A percentile compares a stretch with the other conserved stretches of the same genome.
Conservation (phyloP, 2,888 invertebrate genomes). For the Tachina lurida region DNA sequence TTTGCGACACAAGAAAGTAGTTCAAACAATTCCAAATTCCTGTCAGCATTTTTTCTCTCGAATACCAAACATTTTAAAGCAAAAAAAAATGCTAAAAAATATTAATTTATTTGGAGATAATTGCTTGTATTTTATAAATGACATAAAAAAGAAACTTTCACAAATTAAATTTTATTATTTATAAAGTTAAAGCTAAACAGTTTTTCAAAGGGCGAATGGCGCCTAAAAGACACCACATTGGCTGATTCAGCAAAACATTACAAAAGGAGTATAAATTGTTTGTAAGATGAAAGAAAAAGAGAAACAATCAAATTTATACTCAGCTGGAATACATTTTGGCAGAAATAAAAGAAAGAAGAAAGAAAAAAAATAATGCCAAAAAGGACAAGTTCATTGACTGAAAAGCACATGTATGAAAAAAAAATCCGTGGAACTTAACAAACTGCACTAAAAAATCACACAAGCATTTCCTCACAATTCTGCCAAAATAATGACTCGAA, state of each 20-base stretch:
- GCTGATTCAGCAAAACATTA: constrained; percentile 62
- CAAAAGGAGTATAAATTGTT: constrained; percentile 37
- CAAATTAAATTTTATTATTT: constrained; percentile 48
- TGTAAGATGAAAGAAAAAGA: constrained; percentile 1
- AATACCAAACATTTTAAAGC: not conserved
- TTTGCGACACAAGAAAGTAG: not conserved
- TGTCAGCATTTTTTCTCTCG: not conserved
- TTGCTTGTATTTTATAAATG: not conserved
- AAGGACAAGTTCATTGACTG: constrained; percentile 62
- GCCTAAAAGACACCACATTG: constrained; percentile 63
- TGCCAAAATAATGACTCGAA: not conserved
- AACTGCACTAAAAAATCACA: constrained; percentile 5
- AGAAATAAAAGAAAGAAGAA: not conserved
- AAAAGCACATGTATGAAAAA: constrained; percentile 23
- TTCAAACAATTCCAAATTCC: not conserved
- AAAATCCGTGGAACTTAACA: constrained; percentile 2
- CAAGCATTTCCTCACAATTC: constrained; percentile 16
- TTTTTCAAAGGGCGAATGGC: constrained; percentile 50
- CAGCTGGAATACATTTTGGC: constrained; percentile 48
- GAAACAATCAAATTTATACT: constrained; percentile 23
- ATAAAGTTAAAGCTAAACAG: constrained; percentile 48
- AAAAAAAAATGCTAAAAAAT: not conserved
- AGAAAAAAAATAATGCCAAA: constrained; percentile 40
- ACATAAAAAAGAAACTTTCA: not conserved
- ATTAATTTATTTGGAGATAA: not conserved